These are phyloP conservation scores for Manduca sexta DNA, from an alignment of 1,140 invertebrate genomes.

Conservation along the genomic window DNA sequence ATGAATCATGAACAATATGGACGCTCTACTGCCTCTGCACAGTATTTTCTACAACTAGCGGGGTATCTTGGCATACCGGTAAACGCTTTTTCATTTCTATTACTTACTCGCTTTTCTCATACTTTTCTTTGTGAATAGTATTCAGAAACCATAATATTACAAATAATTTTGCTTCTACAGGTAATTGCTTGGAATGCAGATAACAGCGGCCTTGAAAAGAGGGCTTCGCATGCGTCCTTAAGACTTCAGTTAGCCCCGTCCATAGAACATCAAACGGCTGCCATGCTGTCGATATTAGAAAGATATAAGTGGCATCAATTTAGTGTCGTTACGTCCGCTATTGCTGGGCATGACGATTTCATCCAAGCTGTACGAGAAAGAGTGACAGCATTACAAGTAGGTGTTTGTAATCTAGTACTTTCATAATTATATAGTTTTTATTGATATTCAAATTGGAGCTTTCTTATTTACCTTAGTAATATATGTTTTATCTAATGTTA, in stretches of 20 bases:
- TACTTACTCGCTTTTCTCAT: background rate
- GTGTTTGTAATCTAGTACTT: constrained; percentile 1
- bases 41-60: constrained; percentile 94
- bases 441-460: too few species aligned
- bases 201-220: constrained; percentile 88
- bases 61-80: constrained; percentile 80
- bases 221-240: constrained; percentile 87
- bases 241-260: constrained; percentile 94
- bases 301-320: constrained; percentile 98
- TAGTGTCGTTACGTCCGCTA: constrained; percentile 93
- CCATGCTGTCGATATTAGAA: constrained; percentile 93
- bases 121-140: constrained; percentile 5
- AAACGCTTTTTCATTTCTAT: constrained; percentile 33
- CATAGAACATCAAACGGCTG: constrained; percentile 93
- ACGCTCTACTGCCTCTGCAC: constrained; percentile 91
- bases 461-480: too few species aligned
- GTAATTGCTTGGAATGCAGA: constrained; percentile 97
- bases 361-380: constrained; percentile 92
- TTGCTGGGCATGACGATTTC: constrained; percentile 95
- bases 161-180: constrained; percentile 56
- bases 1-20: constrained; percentile 94
- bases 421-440: too few species aligned
- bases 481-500: too few species aligned
- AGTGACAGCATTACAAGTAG: constrained; percentile 84
- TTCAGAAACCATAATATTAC: background rate